Conservation (phyloP, 2,113 vertebrate species). For the Brienomyrus brachyistius region DNA sequence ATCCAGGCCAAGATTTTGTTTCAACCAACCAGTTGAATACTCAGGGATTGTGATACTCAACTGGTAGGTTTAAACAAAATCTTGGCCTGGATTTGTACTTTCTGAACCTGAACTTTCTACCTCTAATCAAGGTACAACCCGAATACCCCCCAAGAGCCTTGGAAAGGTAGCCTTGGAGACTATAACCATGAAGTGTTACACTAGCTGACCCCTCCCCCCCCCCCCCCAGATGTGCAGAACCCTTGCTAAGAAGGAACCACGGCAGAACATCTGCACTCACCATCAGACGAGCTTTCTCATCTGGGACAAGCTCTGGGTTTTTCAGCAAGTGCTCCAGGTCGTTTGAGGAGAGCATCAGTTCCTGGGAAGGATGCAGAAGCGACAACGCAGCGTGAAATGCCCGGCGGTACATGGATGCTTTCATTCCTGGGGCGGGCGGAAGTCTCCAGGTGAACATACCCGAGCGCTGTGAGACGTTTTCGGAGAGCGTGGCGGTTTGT, state of each 20-base stretch:
- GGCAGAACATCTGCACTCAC: conserved; percentile 41
- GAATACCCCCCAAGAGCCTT: background rate
- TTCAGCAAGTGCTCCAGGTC: conserved; percentile 54
- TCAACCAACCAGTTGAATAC: background rate
- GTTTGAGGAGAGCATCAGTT: conserved; percentile 54
- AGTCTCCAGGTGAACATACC: conserved; percentile 29
- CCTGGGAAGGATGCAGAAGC: conserved; percentile 39
- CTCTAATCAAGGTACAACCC: no score
- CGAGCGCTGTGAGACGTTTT: conserved; percentile 27
- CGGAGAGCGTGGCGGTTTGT: conserved; percentile 34
- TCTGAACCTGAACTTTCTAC: no score
- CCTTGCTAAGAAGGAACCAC: background rate
- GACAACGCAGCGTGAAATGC: background rate
- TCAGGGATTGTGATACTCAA: no score
- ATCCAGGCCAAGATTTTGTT: background rate
- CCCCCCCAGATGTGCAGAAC: background rate
- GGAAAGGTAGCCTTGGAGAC: background rate
- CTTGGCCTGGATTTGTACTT: background rate
- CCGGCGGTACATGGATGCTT: background rate
- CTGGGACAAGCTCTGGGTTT: conserved; percentile 28
- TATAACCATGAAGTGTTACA: background rate
- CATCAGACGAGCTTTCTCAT: conserved; percentile 17
- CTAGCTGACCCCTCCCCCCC: background rate
- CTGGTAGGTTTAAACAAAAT: background rate
- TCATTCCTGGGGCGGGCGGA: background rate